Evolutionary conservation across 2,797 vertebrate genomes (phyloP).

Genomic region (Cyprinella venusta): DNA sequence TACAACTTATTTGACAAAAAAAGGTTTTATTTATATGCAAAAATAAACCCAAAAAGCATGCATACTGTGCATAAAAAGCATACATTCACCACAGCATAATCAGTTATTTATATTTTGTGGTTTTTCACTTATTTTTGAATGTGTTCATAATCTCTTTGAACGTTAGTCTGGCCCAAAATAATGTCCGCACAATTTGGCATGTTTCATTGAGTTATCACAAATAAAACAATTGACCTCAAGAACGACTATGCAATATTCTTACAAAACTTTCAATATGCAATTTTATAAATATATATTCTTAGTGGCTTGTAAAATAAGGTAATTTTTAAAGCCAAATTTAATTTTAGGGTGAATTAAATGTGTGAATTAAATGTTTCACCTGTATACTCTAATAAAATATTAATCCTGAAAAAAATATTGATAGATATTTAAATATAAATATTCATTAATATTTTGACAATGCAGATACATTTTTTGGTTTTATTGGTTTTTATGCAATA

Average conservation of each 20-base stretch:
- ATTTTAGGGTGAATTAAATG: too few species aligned
- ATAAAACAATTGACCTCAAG: not conserved
- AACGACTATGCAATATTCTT: not conserved
- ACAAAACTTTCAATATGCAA: not conserved
- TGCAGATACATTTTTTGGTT: not conserved
- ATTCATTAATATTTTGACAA: not conserved
- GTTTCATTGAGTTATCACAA: not conserved
- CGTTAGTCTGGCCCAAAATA: not conserved
- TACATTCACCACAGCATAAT: not conserved
- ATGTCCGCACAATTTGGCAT: not conserved
- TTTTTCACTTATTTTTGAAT: not conserved
- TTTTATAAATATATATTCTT: not conserved
- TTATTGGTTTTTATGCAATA: too few species aligned
- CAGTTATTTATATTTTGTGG: not conserved
- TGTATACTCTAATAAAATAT: not conserved
- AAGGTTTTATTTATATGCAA: not conserved
- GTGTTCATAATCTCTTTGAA: not conserved
- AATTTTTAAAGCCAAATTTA: not conserved
- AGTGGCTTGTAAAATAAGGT: not conserved
- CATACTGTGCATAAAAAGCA: too few species aligned
- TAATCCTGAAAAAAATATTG: not conserved
- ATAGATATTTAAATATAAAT: not conserved
- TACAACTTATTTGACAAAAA: too few species aligned
- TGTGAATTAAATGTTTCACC: too few species aligned
- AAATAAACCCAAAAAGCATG: not conserved